Evolutionary conservation across 2,113 vertebrate species (phyloP).

Genomic region (Oryzias javanicus): DNA sequence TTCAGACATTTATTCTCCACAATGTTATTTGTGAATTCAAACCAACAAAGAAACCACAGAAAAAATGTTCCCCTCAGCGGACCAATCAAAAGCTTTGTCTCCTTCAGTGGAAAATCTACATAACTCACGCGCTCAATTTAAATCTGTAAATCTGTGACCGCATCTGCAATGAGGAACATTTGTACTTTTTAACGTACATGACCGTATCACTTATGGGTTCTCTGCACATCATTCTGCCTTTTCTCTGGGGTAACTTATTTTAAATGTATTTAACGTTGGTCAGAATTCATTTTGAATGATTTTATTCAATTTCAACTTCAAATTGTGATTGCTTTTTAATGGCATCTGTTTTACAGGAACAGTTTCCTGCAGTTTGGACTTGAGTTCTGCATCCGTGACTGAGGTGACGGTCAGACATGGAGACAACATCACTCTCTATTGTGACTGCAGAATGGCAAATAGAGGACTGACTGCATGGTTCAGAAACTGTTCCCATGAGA

Average conservation of each 20-base stretch:
- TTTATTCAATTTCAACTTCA: neutral
- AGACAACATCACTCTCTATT: constrained; percentile 43
- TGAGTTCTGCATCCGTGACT: constrained; percentile 10
- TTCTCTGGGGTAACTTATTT: neutral
- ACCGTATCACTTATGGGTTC: neutral
- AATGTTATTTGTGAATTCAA: neutral
- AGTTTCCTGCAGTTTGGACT: neutral
- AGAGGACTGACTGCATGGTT: constrained; percentile 30
- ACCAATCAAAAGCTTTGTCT: constrained; percentile 16
- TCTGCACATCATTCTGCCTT: neutral
- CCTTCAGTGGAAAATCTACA: constrained; percentile 14
- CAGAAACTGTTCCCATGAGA: constrained; percentile 49
- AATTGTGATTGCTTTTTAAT: neutral
- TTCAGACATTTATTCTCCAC: no score
- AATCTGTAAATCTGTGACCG: neutral
- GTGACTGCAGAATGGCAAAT: constrained; percentile 2
- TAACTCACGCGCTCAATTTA: neutral
- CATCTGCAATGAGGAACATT: neutral
- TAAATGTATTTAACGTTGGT: neutral
- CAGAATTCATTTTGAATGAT: no score
- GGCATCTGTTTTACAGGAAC: constrained; percentile 14
- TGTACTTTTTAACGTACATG: no score
- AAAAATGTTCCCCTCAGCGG: constrained; percentile 7
- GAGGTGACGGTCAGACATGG: constrained; percentile 24
- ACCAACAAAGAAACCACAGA: neutral